phyloP scores from a whole-genome alignment of 1,140 invertebrate genomes.

The Neodiprion virginianus region DNA sequence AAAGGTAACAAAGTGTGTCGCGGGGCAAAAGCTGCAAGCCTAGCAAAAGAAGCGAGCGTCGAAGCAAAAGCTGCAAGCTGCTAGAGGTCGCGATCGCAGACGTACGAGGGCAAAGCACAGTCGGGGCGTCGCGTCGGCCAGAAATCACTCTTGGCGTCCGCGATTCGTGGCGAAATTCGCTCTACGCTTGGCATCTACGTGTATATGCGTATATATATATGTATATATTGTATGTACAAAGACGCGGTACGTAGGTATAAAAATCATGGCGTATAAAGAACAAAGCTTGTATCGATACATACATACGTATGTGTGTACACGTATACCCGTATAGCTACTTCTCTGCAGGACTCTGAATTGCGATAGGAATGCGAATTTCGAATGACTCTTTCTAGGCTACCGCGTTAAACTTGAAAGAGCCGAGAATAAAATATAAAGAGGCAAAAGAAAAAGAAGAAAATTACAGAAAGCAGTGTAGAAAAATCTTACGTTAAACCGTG shows the following conservation, averaged over 20 bases:
- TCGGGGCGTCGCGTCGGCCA: constrained; percentile 43
- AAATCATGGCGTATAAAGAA: no score
- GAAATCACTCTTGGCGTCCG: constrained; percentile 49
- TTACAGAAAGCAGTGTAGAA: neutral
- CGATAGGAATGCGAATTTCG: no score
- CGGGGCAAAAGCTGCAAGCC: constrained; percentile 12
- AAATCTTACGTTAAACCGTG: neutral
- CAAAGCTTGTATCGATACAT: no score
- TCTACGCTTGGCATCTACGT: constrained; percentile 28
- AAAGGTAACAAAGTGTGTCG: constrained; percentile 30
- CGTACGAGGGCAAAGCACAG: constrained; percentile 37
- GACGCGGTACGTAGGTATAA: constrained; percentile 40
- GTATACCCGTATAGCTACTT: no score
- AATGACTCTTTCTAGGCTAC: no score
- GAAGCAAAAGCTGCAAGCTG: neutral
- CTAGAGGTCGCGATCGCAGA: constrained; percentile 51
- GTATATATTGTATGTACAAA: constrained; percentile 49
- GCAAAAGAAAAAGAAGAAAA: neutral
- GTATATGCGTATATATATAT: no score
- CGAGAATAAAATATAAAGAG: no score
- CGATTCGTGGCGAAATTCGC: constrained; percentile 39
- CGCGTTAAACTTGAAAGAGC: no score
- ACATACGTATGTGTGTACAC: no score
- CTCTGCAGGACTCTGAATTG: no score
- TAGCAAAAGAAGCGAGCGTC: constrained; percentile 19